Evolutionary conservation across 2,113 vertebrate genomes (phyloP), one percentile per base, ranked within the genome.

Genomic region (Pavo muticus): DNA sequence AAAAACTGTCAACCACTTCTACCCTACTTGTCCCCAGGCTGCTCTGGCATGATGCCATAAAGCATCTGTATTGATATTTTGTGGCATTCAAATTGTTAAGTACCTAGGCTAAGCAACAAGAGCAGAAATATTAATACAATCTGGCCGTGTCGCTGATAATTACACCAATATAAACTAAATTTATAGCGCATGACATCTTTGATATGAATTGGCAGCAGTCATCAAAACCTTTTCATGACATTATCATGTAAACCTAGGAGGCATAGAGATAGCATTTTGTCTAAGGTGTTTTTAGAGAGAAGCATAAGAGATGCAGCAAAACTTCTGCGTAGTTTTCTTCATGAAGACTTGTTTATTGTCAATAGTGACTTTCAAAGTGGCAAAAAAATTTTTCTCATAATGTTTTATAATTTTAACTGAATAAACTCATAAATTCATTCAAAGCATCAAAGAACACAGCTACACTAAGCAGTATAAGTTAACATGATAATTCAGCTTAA

Each of bases 51-150:
- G 90, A 77, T 94, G 94, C 88, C 97, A 95, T 98, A 97, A 98
- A 97, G 95, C 97, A 98, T 96, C 54, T 32, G 93, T 97, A 98
- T 98, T 98, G 98, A 98, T 98, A 98, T 97, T 98, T 97, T 88
- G 95, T 96, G 96, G 97, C 97, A 98, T 98, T 98, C 97, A 96
- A 92, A 95, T 95, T 95, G 91, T 97, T 95, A 96, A 95, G 93
- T 76, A 96, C 90, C 91, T 76, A 73, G 74, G 65, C 82, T 95
- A 70, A 93, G 94, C 92, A 93, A 94, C 50, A 91, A 72, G 54
- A 97, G 87, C 74, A 96, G 94, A 94, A 90, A 42, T 93, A 92
- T 97, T 98, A 95, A 97, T 94, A 89, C 88, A 97, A 96, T 90
- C 95, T 98, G 95, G 90, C 91, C 57, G 1, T 96, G 97, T 90